Evolutionary conservation across 2,113 vertebrate species (phyloP).

Genomic region (Pseudolaguvia tuberculata): DNA sequence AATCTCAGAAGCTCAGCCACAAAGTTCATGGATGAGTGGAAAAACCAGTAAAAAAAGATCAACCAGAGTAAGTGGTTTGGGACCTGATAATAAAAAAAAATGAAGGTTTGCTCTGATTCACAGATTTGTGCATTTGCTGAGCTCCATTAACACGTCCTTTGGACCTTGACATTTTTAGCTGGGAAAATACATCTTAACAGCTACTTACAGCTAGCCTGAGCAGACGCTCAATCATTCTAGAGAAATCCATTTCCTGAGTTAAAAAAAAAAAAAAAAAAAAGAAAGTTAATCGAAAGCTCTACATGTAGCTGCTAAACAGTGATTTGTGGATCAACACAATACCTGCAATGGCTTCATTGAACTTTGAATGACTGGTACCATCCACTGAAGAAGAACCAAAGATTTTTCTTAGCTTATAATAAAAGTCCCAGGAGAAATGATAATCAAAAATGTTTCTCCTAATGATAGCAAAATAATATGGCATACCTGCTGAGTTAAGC

Average conservation of each 20-base stretch:
- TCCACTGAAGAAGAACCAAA: slow-evolving; percentile 73
- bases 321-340: slow-evolving; percentile 2
- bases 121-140: background rate
- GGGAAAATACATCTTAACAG: background rate
- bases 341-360: slow-evolving; percentile 92
- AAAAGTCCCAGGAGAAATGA: slow-evolving; percentile 8
- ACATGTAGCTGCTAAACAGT: slow-evolving; percentile 1
- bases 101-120: background rate
- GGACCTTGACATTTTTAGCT: background rate
- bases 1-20: slow-evolving; percentile 82
- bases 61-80: slow-evolving; percentile 91
- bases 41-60: slow-evolving; percentile 92
- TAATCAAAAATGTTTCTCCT: slow-evolving; percentile 3
- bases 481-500: slow-evolving; percentile 84
- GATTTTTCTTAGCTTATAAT: background rate
- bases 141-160: background rate
- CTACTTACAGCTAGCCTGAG: slow-evolving; percentile 83
- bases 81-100: slow-evolving; percentile 64
- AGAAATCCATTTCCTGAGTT: slow-evolving; percentile 86
- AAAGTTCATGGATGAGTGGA: slow-evolving; percentile 86
- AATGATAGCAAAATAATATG: slow-evolving; percentile 1
- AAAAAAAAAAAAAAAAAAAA: background rate
- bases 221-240: slow-evolving; percentile 81
- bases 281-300: background rate
- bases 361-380: slow-evolving; percentile 86